Evolutionary conservation across 2,113 vertebrate species (phyloP).

Genomic region (Phyllopteryx taeniolatus): DNA sequence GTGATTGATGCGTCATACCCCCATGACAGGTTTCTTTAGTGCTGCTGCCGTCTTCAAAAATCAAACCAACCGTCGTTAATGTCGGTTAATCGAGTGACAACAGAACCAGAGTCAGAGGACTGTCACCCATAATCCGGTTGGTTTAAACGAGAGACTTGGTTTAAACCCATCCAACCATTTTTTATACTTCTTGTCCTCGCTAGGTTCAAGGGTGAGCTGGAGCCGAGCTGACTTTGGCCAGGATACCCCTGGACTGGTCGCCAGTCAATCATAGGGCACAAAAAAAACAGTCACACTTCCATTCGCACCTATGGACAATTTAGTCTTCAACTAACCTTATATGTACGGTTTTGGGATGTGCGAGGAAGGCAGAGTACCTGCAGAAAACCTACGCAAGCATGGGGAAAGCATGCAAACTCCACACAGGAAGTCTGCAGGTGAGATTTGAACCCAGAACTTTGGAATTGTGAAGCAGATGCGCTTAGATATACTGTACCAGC

Average conservation of each 20-base stretch:
- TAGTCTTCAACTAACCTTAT: neutral
- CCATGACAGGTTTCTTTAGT: constrained; percentile 40
- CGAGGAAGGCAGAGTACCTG: neutral
- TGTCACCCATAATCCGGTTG: neutral
- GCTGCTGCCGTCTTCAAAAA: neutral
- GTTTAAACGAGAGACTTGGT: no score
- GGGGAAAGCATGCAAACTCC: neutral
- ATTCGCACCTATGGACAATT: no score
- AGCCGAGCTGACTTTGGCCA: neutral
- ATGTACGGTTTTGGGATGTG: neutral
- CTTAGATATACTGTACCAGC: no score
- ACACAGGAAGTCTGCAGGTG: neutral
- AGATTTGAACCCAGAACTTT: no score
- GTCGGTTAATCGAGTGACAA: neutral
- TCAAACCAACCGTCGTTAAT: neutral
- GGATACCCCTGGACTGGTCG: neutral
- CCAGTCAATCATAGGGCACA: no score
- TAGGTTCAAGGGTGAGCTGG: no score
- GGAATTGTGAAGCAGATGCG: no score
- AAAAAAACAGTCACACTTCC: neutral
- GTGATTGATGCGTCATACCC: constrained; percentile 11
- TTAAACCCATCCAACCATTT: no score
- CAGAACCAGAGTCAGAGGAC: constrained; percentile 13
- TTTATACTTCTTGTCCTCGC: no score
- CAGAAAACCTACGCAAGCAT: neutral